Base-by-base conservation (phyloP, 2,797 vertebrate genomes). In the Xenopus petersii region DNA sequence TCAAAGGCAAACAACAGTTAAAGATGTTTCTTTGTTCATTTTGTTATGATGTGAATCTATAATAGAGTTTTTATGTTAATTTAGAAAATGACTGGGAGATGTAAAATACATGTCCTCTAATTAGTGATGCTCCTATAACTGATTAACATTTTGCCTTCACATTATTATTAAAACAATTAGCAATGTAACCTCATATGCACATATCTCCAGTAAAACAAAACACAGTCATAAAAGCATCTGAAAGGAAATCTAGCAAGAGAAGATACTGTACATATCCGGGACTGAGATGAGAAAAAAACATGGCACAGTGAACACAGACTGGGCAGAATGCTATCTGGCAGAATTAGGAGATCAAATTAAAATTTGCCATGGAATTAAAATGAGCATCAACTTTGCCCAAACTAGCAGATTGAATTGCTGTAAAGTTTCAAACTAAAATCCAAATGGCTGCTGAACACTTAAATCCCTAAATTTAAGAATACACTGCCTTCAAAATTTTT, bases 71-170 rank as follows among this genome's bases (percentile, higher is more conserved):
- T 30, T 83, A 84, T 84, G 84, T 79, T 84, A 86, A 84, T 81
- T 58, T 83, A 83, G 81, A 82, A 12, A 81, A 65, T 85, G 80
- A 85, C 83, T 82, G 75, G 58, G 79, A 84, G 80, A 86, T 86
- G 83, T 83, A 85, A 83, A 86, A 86, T 83, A 82, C 75, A 83
- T 84, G 82, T 63, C 80, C 85, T 86, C 85, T 86, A 86, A 87
- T 88, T 87, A 86, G 81, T 82, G 83, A 76, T 75, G 73, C 80
- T 82, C 77, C 73, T 84, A 64, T 86, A 85, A 84, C 81, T 86
- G 81, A 87, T 88, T 86, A 87, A 84, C 84, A 86, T 84, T 84
- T 85, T 86, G 74, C 81, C 75, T 81, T 66, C 82, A 76, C 54
- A 56, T 64, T 81, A 79, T 69, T 82, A 74, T 84, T 82, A 83